phyloP scores from a whole-genome alignment of 2,888 invertebrate genomes.

The Ceratothoa steindachneri region DNA sequence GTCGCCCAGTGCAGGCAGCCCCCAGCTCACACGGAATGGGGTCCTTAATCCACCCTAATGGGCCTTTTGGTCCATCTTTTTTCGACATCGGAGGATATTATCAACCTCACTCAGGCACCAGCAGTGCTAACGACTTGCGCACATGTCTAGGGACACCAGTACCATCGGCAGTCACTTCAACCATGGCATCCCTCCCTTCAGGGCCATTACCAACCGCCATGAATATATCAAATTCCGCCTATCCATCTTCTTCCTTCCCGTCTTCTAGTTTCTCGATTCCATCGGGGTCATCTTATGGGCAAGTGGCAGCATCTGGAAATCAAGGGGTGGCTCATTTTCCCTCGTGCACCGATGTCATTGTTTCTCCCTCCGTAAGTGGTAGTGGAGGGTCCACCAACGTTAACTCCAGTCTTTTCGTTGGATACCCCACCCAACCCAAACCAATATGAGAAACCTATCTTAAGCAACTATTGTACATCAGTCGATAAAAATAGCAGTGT shows the following conservation, averaged over 20 bases:
- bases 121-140: neutral
- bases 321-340: too few relatives aligned
- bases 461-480: too few relatives aligned
- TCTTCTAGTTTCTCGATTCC: too few relatives aligned
- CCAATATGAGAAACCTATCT: too few relatives aligned
- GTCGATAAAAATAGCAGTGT: too few relatives aligned
- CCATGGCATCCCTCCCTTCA: neutral
- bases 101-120: neutral
- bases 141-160: neutral
- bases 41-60: neutral
- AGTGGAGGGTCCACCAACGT: too few relatives aligned
- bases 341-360: too few relatives aligned
- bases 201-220: neutral
- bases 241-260: neutral
- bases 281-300: too few relatives aligned
- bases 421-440: too few relatives aligned
- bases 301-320: too few relatives aligned
- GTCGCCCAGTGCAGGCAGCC: constrained; percentile 68
- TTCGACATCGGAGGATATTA: neutral
- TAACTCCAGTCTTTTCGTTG: too few relatives aligned
- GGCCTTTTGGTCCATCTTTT: neutral
- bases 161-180: neutral
- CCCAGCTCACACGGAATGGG: neutral
- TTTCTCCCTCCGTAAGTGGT: too few relatives aligned
- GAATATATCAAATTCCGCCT: neutral